Evolutionary conservation across 2,797 vertebrate genomes (phyloP), one percentile per base, ranked within the genome.

Genomic region (Lateolabrax maculatus): DNA sequence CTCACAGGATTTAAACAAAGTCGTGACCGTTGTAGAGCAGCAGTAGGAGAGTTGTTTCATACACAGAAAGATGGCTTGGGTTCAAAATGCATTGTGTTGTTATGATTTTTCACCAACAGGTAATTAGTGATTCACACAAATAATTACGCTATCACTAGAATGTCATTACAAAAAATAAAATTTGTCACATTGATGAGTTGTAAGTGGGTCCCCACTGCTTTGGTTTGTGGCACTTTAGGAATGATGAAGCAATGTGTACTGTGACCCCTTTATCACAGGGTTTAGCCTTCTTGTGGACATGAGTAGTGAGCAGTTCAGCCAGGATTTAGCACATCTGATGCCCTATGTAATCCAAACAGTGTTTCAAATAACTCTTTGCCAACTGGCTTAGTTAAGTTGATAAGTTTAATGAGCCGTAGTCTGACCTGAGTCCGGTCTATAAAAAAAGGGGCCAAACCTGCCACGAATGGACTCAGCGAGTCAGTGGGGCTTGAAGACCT

Each of bases 1-100:
- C 76, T 72, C 53, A 18, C 46, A 43, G 25, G 11, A 52, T 62
- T 76, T 41, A 11, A 77, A 36, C 23, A 34, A 39, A 69, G 25
- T 19, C 1, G 1, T 68, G 73, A 83, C 75, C 53, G 88, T 88
- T 69, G 43, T 3, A 15, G 39, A 77, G 44, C 39, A 75, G 60
- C 29, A 27, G 27, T 41, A 39, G 53, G 36, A 13, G 1, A 44
- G 18, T 60, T 55, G 31, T 81, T 76, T 57, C 5, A 34, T 11
- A 43, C 15, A 0, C 41, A 58, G 9, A 71, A 6, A 0, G 12
- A 66, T 36, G 19, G 9, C 9, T 71, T 7, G 43, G 19, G 12
- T 27, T 63, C 0, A 6, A 34, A 37, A 52, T n/a, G 39, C 13
- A 51, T 67, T 3, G 9, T 4, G 25, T 6, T 39, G 12, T 43